These are phyloP conservation scores for Micrastur ruficollis DNA, from an alignment of 2,797 vertebrate species.

Conservation along the genomic window DNA sequence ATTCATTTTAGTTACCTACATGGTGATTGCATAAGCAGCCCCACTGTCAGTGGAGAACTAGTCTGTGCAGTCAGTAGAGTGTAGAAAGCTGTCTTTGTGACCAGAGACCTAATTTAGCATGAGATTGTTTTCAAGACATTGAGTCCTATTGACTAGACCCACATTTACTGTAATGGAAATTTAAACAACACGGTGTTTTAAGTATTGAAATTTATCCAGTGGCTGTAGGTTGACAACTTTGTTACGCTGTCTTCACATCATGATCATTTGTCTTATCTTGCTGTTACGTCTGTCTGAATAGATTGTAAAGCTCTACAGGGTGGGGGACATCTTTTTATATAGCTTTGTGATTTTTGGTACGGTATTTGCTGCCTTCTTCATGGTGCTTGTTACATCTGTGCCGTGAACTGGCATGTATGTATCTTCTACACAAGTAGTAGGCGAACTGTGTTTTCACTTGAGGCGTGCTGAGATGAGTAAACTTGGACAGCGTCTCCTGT, in stretches of 20 bases:
- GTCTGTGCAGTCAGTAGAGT: neutral
- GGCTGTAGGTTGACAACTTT: neutral
- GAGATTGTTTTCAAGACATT: neutral
- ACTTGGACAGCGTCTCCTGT: neutral
- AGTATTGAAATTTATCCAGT: neutral
- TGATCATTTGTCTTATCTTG: too few relatives aligned
- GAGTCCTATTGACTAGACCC: neutral
- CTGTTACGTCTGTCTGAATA: neutral
- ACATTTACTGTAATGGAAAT: neutral
- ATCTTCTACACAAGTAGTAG: fast-evolving
- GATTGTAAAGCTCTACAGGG: neutral
- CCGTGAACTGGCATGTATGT: fast-evolving
- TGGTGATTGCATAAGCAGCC: neutral
- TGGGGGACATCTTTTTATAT: neutral
- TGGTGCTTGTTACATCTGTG: neutral
- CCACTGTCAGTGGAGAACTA: fast-evolving
- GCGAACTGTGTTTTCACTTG: neutral
- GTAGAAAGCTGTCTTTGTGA: neutral
- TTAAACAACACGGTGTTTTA: fast-evolving
- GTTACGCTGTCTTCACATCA: neutral
- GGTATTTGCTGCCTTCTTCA: neutral
- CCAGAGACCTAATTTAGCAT: neutral
- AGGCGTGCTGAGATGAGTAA: fast-evolving
- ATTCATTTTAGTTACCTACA: neutral
- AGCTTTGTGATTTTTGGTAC: neutral